These are phyloP conservation scores for Orthosia gothica DNA, from an alignment of 2,888 invertebrate genomes.

Conservation along the genomic window DNA sequence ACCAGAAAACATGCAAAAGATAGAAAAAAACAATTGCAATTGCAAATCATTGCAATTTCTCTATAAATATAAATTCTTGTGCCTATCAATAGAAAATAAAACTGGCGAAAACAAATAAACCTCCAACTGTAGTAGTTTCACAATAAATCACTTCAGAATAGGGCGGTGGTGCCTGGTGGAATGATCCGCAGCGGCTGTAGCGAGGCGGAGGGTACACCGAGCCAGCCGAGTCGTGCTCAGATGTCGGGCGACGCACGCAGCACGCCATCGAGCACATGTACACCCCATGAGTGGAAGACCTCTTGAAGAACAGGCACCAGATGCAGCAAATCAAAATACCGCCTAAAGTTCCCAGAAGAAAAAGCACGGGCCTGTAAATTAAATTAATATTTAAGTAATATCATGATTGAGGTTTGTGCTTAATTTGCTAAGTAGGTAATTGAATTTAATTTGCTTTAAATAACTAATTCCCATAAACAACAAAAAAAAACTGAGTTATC, in stretches of 20 bases:
- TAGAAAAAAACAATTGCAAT: slow-evolving; percentile 26
- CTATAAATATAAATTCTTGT: neutral
- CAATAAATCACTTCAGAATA: slow-evolving; percentile 94
- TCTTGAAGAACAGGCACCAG: slow-evolving; percentile 89
- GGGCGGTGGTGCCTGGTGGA: slow-evolving; percentile 96
- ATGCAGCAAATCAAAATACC: slow-evolving; percentile 94
- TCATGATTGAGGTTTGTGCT: too few species aligned
- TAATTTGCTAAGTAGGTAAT: too few species aligned
- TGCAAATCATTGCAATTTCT: neutral
- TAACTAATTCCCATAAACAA: too few species aligned
- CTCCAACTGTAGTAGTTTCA: slow-evolving; percentile 67
- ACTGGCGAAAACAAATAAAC: slow-evolving; percentile 71
- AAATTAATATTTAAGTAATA: too few species aligned
- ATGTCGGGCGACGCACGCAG: slow-evolving; percentile 88
- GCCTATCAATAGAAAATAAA: slow-evolving; percentile 57
- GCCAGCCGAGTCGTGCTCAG: slow-evolving; percentile 95
- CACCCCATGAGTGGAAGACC: slow-evolving; percentile 76
- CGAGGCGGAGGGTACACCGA: slow-evolving; percentile 96
- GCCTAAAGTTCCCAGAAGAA: slow-evolving; percentile 93
- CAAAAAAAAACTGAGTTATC: too few species aligned
- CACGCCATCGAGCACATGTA: slow-evolving; percentile 84
- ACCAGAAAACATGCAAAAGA: slow-evolving; percentile 40
- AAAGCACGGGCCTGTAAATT: slow-evolving; percentile 92
- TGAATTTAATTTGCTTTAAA: neutral
- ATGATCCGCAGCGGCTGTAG: slow-evolving; percentile 96